Base-by-base conservation (phyloP, 2,888 invertebrate genomes). In the Geophilus truncorum region DNA sequence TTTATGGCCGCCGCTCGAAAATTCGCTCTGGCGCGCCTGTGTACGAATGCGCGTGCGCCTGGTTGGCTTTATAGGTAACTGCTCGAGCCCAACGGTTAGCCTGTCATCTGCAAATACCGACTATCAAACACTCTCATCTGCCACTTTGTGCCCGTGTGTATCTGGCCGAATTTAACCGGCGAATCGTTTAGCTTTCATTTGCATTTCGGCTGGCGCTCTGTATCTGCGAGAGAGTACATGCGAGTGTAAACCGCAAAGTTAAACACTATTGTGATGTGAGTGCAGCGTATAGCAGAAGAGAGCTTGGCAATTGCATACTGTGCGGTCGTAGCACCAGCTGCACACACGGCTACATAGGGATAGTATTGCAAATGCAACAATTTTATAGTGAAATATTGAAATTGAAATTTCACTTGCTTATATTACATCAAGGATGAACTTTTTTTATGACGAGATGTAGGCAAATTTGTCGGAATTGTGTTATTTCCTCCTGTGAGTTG, bases 111-210 rank as follows among this genome's bases (percentile, higher is more conserved):
- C 57, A 57, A 57, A 57, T 23, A 57, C 57, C 21, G 57, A 57
- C 57, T 57, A 57, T 57, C 57, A 57, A 57, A 5, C 57, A 57
- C 57, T 4, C 57, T 57, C 57, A 57, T 57, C 57, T 18, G 57
- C 21, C 21, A 1, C 15, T 51, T 36, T 36, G 51, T 51, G 57
- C 18, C 21, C n/a, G n/a, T n/a, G n/a, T n/a, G n/a, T 57, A 57
- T 57, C 57, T 57, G 57, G 10, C 21, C 57, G 4, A 57, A 57
- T 21, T 21, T 57, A 21, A 21, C 2, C 18, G 4, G 21, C 18
- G 57, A 57, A 57, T 57, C 57, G 57, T 57, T 57, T 57, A 57
- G 57, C 57, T 57, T 57, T 57, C 57, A 57, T 57, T 57, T 57
- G 57, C 57, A 57, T 57, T 57, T 57, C 7, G 57, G 18, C 18